Evolutionary conservation across 1,140 invertebrate species (phyloP).

Genomic region (Heterodera carotae): DNA sequence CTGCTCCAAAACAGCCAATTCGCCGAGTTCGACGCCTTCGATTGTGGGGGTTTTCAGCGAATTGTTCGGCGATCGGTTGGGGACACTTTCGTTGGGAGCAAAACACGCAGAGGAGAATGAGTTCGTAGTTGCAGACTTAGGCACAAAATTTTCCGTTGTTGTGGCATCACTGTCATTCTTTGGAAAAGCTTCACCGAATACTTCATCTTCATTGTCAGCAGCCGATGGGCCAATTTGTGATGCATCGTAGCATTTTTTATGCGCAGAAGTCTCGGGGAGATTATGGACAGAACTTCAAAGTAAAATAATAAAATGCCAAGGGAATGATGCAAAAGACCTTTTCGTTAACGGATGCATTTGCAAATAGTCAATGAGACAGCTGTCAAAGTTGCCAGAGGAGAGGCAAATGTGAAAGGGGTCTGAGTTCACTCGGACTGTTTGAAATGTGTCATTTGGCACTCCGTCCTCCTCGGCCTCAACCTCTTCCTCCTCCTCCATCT

Average conservation of each 20-base stretch:
- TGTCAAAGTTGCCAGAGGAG: constrained; percentile 54
- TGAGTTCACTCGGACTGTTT: constrained; percentile 53
- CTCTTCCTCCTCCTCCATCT: constrained; percentile 9
- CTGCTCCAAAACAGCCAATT: neutral
- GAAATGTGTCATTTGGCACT: constrained; percentile 24
- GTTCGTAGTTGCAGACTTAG: neutral
- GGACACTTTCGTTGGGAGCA: constrained; percentile 15
- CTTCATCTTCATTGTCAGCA: neutral
- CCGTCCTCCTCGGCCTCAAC: constrained; percentile 37
- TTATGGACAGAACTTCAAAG: constrained; percentile 22
- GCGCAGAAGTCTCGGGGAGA: neutral
- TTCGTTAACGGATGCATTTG: constrained; percentile 58
- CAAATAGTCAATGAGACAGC: constrained; percentile 56
- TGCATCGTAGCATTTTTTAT: neutral
- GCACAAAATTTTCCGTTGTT: neutral
- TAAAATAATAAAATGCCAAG: neutral
- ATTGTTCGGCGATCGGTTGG: neutral
- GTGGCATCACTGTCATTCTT: constrained; percentile 9
- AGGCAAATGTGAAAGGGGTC: constrained; percentile 58
- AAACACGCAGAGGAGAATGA: neutral
- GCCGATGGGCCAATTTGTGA: neutral
- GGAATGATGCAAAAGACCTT: constrained; percentile 39
- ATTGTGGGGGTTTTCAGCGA: neutral
- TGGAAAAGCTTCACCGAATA: constrained; percentile 18
- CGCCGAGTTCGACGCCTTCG: neutral